A percentile compares a stretch with the other conserved stretches of the same genome.
Evolutionary conservation across 2,888 invertebrate species (phyloP).

Genomic region (Lymantria dispar): DNA sequence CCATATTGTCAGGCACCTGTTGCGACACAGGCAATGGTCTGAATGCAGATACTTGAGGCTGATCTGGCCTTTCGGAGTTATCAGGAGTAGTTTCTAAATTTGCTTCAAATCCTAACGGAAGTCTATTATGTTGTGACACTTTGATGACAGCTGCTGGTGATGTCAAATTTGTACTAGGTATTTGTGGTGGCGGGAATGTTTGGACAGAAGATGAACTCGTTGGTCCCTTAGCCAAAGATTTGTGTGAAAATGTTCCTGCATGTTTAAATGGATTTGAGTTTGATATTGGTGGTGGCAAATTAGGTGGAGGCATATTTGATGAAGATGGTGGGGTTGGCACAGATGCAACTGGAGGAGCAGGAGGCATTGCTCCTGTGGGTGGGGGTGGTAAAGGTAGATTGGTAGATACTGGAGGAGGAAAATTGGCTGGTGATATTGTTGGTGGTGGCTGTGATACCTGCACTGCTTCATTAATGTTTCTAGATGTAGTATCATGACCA

Average conservation of each 20-base stretch:
- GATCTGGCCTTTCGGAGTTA: slow-evolving; percentile 86
- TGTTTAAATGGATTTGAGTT: slow-evolving; percentile 72
- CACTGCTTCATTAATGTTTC: slow-evolving; percentile 27
- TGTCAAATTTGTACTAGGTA: slow-evolving; percentile 54
- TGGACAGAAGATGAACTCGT: slow-evolving; percentile 40
- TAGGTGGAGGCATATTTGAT: slow-evolving; percentile 42
- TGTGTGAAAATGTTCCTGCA: slow-evolving; percentile 74
- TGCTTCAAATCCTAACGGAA: slow-evolving; percentile 72
- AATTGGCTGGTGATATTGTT: slow-evolving; percentile 35
- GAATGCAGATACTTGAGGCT: slow-evolving; percentile 53
- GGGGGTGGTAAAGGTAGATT: slow-evolving; percentile 15
- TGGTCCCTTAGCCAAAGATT: slow-evolving; percentile 49
- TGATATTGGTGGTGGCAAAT: slow-evolving; percentile 44
- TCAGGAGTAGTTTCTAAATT: slow-evolving; percentile 86
- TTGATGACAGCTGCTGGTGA: slow-evolving; percentile 63
- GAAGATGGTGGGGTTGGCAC: slow-evolving; percentile 18
- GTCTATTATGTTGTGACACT: slow-evolving; percentile 55
- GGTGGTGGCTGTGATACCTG: slow-evolving; percentile 29
- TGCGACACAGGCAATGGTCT: slow-evolving; percentile 47
- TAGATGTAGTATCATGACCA: slow-evolving; percentile 22
- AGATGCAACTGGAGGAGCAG: slow-evolving; percentile 24
- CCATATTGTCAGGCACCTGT: slow-evolving; percentile 79
- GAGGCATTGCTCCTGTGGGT: slow-evolving; percentile 22
- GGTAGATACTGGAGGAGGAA: slow-evolving; percentile 28
- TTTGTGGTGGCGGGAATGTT: slow-evolving; percentile 51